Evolutionary conservation across 2,888 invertebrate species (phyloP), one percentile per base, ranked within the genome.

Genomic region (Melipona bicolor): DNA sequence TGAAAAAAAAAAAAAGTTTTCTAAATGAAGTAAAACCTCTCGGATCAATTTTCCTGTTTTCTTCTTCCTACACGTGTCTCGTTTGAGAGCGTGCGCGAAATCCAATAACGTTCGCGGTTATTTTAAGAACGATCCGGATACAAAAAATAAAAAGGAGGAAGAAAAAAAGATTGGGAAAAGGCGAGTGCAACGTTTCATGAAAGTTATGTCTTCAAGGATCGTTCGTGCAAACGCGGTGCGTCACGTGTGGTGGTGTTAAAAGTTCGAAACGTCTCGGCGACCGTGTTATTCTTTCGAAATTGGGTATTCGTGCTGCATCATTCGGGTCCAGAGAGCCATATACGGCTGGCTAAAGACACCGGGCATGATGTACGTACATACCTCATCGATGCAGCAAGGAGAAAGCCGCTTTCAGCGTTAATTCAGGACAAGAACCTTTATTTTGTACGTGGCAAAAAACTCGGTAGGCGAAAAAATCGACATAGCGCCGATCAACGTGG

Each of bases 351-450:
- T 52, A 80, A 82, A 74, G 74, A 81, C 62, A 74, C 73, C 50
- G 59, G 54, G 24, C 69, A 61, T 65, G 65, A 79, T 79, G 73
- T 74, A 79, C 50, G 71, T 62, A 17, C 52, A 43, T 70, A 80
- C 32, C 64, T 74, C 80, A 27, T 61, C 59, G 74, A 52, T 74
- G 73, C 27, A 74, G 74, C 74, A 70, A 79, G 74, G 81, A 82
- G 81, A 82, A 82, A 82, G 81, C 81, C 24, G 80, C 80, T 82
- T 82, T 82, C 80, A 74, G 74, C 74, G 52, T 82, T 80, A 80
- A 82, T 82, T 80, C 74, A 79, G 81, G 80, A 69, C 81, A 67
- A 43, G 56, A 74, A 54, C 50, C 74, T 80, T 79, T 74, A 70
- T 65, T 67, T 74, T 56, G 32, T 64, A 56, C 69, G 73, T 32